Evolutionary conservation across 2,113 vertebrate species (phyloP).

Genomic region (Bos taurus): ARS-UCD2.0 NC_037344.1:12165501-12166000

Average conservation of each 20-base stretch:
- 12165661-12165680: slow-evolving; percentile 99
- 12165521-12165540: not conserved
- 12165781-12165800: not conserved
- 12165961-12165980: not conserved
- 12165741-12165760: not conserved
- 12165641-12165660: slow-evolving; percentile 98
- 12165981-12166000: not conserved
- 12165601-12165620: slow-evolving; percentile 96
- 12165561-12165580: not conserved
- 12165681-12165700: slow-evolving; percentile 99
- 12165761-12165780: slow-evolving; percentile 17
- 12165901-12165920: not conserved
- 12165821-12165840: slow-evolving; percentile 31
- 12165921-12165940: not conserved
- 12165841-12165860: not conserved
- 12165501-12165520: not conserved
- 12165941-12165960: not conserved
- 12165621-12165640: slow-evolving; percentile 98
- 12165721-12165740: slow-evolving; percentile 79
- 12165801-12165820: not conserved
- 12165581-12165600: not conserved
- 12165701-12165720: slow-evolving; percentile 97
- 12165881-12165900: not conserved
- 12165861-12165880: not conserved
- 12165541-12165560: not conserved